These are phyloP conservation scores for Drosophila albomicans DNA, from an alignment of 1,140 invertebrate species.

Conservation along the genomic window DNA sequence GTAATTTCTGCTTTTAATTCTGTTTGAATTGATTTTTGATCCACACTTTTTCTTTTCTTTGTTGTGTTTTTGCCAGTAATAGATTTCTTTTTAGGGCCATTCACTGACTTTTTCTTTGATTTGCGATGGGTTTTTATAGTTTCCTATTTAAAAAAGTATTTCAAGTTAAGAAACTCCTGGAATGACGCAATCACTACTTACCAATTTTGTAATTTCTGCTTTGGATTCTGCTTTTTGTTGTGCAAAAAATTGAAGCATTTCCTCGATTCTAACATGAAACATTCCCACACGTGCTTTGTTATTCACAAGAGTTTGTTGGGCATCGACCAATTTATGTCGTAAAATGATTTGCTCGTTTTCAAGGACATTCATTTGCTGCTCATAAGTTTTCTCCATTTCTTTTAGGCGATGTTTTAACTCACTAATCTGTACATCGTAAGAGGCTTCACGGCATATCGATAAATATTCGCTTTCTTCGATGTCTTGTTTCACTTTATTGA, in stretches of 20 bases:
- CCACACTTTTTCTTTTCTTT: too few species aligned
- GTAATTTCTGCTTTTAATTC: too few species aligned
- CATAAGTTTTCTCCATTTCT: constrained; percentile 23
- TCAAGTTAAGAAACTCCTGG: too few species aligned
- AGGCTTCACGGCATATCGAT: not conserved
- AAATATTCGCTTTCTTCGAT: constrained; percentile 13
- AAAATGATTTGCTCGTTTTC: constrained; percentile 30
- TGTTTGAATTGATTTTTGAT: too few species aligned
- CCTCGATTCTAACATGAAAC: constrained; percentile 28
- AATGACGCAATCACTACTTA: not conserved
- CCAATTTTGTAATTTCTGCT: not conserved
- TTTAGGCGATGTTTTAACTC: constrained; percentile 35
- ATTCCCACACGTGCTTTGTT: constrained; percentile 28
- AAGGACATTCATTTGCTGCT: constrained; percentile 40
- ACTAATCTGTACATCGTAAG: constrained; percentile 11
- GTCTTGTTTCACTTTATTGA: constrained; percentile 16
- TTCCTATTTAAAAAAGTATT: too few species aligned
- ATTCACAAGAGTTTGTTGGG: constrained; percentile 38
- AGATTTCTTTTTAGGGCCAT: too few species aligned
- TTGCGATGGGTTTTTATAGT: too few species aligned
- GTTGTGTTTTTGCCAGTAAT: too few species aligned
- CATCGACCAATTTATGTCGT: constrained; percentile 27
- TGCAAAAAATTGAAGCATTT: not conserved
- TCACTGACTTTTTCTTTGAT: too few species aligned
- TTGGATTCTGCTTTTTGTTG: not conserved